Evolutionary conservation across 2,888 invertebrate genomes (phyloP).

Genomic region (Pandemis corylana): DNA sequence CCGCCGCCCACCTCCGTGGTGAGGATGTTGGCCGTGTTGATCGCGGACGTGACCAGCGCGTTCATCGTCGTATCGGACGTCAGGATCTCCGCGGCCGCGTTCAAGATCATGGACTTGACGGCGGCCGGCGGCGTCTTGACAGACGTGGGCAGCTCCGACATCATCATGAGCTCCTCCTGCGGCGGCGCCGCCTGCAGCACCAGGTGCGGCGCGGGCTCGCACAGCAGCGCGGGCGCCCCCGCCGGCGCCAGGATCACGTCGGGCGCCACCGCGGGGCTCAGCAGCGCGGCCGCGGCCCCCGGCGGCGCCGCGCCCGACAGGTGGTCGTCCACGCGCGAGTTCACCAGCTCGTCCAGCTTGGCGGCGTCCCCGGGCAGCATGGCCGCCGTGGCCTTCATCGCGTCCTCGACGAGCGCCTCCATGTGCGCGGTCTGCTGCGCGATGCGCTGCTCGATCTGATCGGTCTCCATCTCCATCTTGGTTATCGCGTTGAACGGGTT

Average conservation of each 20-base stretch:
- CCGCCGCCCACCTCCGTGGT: slow-evolving; percentile 66
- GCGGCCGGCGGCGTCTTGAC: slow-evolving; percentile 86
- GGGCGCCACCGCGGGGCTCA: slow-evolving; percentile 73
- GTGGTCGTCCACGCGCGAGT: slow-evolving; percentile 79
- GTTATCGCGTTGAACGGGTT: slow-evolving; percentile 73
- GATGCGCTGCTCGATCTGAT: slow-evolving; percentile 69
- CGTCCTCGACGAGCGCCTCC: slow-evolving; percentile 79
- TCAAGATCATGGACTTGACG: slow-evolving; percentile 90
- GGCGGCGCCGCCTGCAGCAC: slow-evolving; percentile 74
- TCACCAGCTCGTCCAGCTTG: slow-evolving; percentile 80
- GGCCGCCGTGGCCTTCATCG: slow-evolving; percentile 77
- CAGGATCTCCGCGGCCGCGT: slow-evolving; percentile 89
- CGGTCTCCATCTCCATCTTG: slow-evolving; percentile 70
- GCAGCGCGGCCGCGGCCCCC: slow-evolving; percentile 74
- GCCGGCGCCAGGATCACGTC: slow-evolving; percentile 48
- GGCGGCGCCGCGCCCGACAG: slow-evolving; percentile 69
- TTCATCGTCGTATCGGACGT: slow-evolving; percentile 86
- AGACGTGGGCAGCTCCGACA: slow-evolving; percentile 71
- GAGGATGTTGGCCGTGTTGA: slow-evolving; percentile 79
- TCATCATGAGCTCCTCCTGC: slow-evolving; percentile 84
- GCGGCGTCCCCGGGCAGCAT: slow-evolving; percentile 68
- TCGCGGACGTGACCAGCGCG: slow-evolving; percentile 83
- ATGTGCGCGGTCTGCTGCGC: slow-evolving; percentile 78
- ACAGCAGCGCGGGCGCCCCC: slow-evolving; percentile 68
- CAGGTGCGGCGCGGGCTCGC: slow-evolving; percentile 52